A percentile compares a stretch with the other conserved stretches of the same genome.
phyloP scores from a whole-genome alignment of 2,888 invertebrate species.

The Vesta saturnalis region DNA sequence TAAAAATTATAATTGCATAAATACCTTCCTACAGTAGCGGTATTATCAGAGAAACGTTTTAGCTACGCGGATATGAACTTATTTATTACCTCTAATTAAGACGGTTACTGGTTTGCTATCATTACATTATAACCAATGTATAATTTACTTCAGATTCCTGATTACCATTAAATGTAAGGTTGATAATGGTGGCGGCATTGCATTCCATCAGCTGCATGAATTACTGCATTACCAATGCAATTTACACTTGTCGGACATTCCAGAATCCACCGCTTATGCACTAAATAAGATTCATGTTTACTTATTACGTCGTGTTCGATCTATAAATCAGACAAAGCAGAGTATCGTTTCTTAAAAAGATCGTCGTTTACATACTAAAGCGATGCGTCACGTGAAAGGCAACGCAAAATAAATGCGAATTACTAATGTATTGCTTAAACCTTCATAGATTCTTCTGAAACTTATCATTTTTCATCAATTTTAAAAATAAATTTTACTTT shows the following conservation, averaged over 20 bases:
- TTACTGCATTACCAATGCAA: conserved; percentile 48
- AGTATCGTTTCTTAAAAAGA: conserved; percentile 26
- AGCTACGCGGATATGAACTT: conserved; percentile 20
- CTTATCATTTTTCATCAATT: no score
- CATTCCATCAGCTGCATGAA: conserved; percentile 48
- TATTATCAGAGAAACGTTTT: not conserved
- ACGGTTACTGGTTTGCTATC: conserved; percentile 27
- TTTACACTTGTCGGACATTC: conserved; percentile 54
- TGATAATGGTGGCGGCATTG: conserved; percentile 32
- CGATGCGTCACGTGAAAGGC: not conserved
- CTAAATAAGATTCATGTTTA: conserved; percentile 44
- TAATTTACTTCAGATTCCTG: conserved; percentile 36
- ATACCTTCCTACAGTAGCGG: no score
- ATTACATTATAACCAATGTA: conserved; percentile 32
- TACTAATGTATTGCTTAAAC: no score
- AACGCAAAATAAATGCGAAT: no score
- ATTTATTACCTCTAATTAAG: conserved; percentile 34
- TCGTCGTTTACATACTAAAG: conserved; percentile 27
- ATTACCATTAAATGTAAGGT: conserved; percentile 37
- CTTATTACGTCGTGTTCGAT: conserved; percentile 48
- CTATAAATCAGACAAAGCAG: conserved; percentile 46
- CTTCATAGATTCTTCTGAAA: no score
- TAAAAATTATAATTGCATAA: no score
- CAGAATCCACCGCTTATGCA: conserved; percentile 48
- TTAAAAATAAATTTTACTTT: no score